Base-by-base conservation (phyloP, 2,797 vertebrate genomes). In the Spea hammondii region DNA sequence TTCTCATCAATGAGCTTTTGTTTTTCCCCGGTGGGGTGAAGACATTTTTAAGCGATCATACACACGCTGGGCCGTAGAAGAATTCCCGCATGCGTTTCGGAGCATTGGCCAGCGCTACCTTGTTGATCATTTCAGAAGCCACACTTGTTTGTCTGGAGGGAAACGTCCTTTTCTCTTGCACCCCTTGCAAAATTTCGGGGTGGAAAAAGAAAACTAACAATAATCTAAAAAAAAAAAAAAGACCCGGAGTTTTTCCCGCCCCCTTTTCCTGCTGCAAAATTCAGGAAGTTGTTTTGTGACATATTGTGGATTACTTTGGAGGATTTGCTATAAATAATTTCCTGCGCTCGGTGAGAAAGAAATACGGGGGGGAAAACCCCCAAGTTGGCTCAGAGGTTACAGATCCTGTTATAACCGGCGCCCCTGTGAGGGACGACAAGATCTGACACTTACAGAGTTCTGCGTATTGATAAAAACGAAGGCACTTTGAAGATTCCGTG, bases 261-360 rank as follows among this genome's bases (percentile, higher is more conserved):
- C 2, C 10, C 7, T 32, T 76, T 72, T 76, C 68, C 64, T 76
- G 69, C 50, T 72, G 12, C 45, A 44, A 53, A 51, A 57, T 14
- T 67, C 77, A 74, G 55, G 78, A 74, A 79, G 65, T 78, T 50
- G n/a, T 72, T 70, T 62, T 70, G 17, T 45, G 65, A 3, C 32
- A 17, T n/a, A 47, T 60, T 65, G 48, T 47, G 78, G 65, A 64
- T 70, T 12, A 45, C 60, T 5, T 64, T 70, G 12, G 1, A 47
- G 50, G 67, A 67, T 69, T 69, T 46, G 3, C 12, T 11, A 5
- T 32, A 48, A 54, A 4, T 45, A 57, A 77, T 77, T 32, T 65
- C 50, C 78, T 70, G 66, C 75, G 45, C 53, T 81, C 77, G 79
- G 70, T 83, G 65, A 82, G 79, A 78, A 76, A 32, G 64, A 55